Evolutionary conservation across 2,113 vertebrate genomes (phyloP).

Genomic region (Cephalopholis sonnerati): DNA sequence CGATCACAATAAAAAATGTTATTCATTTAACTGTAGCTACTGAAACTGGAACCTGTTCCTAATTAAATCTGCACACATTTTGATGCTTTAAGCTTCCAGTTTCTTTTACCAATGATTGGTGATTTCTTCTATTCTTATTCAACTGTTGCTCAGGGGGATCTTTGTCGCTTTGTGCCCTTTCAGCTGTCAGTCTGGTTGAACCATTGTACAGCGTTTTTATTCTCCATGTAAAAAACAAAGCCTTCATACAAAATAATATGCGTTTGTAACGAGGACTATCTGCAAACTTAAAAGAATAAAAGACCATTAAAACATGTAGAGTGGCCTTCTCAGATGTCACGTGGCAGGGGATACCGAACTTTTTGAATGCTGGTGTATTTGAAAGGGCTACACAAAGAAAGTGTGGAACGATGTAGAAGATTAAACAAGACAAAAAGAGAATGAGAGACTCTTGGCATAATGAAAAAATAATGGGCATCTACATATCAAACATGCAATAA

Average conservation of each 20-base stretch:
- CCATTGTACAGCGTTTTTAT: not conserved
- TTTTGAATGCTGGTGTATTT: not conserved
- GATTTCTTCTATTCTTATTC: not conserved
- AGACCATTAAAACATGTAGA: not conserved
- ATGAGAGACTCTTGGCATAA: not conserved
- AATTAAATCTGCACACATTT: not conserved
- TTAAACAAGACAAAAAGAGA: not conserved
- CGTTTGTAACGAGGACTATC: too few relatives aligned
- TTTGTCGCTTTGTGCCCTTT: not conserved
- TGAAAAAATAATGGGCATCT: conserved; percentile 4
- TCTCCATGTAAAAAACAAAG: not conserved
- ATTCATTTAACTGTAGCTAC: too few relatives aligned
- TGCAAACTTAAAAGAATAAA: not conserved
- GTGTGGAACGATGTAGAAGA: not conserved
- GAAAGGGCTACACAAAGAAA: not conserved
- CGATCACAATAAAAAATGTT: too few relatives aligned
- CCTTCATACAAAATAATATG: not conserved
- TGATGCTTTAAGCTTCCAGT: not conserved
- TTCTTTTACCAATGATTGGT: not conserved
- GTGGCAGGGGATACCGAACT: not conserved
- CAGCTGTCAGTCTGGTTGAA: not conserved
- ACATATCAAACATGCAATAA: conserved; percentile 29
- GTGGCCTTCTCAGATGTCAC: too few relatives aligned
- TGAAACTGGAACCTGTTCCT: not conserved
- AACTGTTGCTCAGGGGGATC: not conserved